Conservation (phyloP, 2,113 vertebrate species). For the Petrocephalus zakoni region DNA sequence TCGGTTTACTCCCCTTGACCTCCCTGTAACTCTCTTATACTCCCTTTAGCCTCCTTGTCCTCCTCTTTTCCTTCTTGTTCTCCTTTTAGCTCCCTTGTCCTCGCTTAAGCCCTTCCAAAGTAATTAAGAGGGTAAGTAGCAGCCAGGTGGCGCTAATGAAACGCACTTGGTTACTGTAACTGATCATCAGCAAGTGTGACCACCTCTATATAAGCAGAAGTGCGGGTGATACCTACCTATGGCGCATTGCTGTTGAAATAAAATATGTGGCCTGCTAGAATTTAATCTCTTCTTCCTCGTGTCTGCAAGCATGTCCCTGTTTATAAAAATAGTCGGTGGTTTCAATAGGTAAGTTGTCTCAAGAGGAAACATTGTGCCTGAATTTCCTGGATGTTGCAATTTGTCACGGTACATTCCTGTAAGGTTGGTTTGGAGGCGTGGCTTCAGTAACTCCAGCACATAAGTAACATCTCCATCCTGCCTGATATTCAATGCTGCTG, state of each 20-base stretch:
- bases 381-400: slow-evolving; percentile 1
- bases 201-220: no score
- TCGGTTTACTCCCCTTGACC: background rate
- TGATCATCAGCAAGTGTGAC: no score
- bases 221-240: background rate
- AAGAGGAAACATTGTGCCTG: background rate
- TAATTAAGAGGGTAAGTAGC: no score
- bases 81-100: background rate
- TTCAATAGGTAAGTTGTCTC: background rate
- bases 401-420: background rate
- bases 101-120: no score
- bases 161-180: no score
- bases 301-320: background rate
- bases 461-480: background rate
- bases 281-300: slow-evolving; percentile 4
- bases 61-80: no score
- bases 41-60: no score
- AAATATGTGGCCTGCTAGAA: background rate
- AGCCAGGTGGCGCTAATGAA: no score
- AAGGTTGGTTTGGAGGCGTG: background rate
- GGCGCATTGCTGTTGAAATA: background rate
- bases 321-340: background rate
- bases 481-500: background rate
- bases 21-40: no score
- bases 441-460: background rate